phyloP scores from a whole-genome alignment of 2,113 vertebrate genomes.

The Pseudorhombus dupliciocellatus region DNA sequence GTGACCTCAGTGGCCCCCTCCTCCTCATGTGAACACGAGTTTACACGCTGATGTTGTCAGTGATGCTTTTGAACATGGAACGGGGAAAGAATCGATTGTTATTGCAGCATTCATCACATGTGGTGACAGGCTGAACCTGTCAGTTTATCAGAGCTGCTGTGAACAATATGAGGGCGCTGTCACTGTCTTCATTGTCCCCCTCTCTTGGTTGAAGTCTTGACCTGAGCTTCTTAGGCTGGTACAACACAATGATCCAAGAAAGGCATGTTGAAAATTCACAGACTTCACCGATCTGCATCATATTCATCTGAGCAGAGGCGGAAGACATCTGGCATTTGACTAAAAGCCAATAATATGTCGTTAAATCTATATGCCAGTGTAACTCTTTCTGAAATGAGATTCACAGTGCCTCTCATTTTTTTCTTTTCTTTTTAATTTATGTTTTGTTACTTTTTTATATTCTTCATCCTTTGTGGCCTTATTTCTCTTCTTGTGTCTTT shows the following conservation, averaged over 20 bases:
- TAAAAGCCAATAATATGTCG: constrained; percentile 7
- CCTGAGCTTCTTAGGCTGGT: no score
- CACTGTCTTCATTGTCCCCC: neutral
- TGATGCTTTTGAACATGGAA: neutral
- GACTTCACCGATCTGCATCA: no score
- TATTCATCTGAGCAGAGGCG: neutral
- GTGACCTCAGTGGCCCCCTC: constrained; percentile 13
- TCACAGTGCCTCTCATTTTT: constrained; percentile 28
- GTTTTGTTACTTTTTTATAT: constrained; percentile 1
- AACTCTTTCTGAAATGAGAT: constrained; percentile 1
- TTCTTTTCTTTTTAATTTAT: constrained; percentile 10
- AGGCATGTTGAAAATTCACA: no score
- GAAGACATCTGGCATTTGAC: neutral
- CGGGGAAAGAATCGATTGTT: constrained; percentile 1
- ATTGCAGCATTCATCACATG: neutral
- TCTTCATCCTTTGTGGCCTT: constrained; percentile 47
- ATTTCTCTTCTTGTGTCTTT: neutral
- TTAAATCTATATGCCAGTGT: constrained; percentile 18
- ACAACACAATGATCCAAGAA: no score
- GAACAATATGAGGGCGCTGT: neutral
- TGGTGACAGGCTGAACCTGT: no score
- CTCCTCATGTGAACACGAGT: constrained; percentile 1
- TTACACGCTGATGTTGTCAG: constrained; percentile 11
- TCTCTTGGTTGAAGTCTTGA: no score
- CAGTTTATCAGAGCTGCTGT: neutral